Percentiles rank a stretch among this genome's conserved stretches.
Conservation (phyloP, 2,797 vertebrate species). For the Euphonia xanthogaster region DNA sequence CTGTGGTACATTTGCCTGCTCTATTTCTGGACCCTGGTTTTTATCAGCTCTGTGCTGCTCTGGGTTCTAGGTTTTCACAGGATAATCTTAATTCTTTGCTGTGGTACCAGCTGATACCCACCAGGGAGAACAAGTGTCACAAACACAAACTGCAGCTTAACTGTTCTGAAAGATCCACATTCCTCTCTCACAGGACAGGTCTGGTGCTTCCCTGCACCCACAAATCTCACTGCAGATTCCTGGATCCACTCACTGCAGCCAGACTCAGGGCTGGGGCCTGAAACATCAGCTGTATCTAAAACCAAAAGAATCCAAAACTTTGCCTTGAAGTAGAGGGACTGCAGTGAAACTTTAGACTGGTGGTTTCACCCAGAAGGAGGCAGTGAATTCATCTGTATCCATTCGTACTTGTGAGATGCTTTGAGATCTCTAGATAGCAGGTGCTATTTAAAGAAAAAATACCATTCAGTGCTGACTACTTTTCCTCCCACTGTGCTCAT, state of each 20-base stretch:
- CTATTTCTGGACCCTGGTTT: neutral
- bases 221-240: neutral
- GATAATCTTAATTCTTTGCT: neutral
- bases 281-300: neutral
- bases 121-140: neutral
- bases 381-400: neutral
- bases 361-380: neutral
- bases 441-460: conserved; percentile 51
- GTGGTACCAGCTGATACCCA: neutral
- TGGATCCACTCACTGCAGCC: neutral
- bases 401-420: neutral
- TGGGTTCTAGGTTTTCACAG: neutral
- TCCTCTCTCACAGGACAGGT: neutral
- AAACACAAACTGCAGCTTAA: neutral
- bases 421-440: conserved; percentile 24
- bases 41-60: neutral
- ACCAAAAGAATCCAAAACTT: neutral
- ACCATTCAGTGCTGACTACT: neutral
- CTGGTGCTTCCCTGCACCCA: neutral
- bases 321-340: neutral
- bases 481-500: conserved; percentile 24
- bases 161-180: neutral
- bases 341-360: neutral
- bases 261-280: neutral
- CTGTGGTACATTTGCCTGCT: neutral